Base-by-base conservation (phyloP, 2,888 invertebrate genomes). In the Trypoxylon attenuatum region DNA sequence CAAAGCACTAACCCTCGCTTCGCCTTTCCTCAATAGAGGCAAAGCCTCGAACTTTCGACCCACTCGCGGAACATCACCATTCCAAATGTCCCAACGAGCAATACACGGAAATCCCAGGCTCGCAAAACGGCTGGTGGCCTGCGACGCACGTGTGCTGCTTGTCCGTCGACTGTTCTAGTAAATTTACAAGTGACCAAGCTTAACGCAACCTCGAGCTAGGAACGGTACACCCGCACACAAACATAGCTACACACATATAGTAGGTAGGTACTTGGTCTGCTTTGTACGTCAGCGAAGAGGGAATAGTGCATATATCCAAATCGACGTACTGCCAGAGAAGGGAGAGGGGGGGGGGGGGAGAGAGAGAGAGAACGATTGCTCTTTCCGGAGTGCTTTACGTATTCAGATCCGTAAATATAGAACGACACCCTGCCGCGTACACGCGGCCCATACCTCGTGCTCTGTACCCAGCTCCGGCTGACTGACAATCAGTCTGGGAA, bases 321-420 rank as follows among this genome's bases (percentile, higher is more conserved):
- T n/a, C n/a, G n/a, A n/a, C n/a, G n/a, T n/a, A n/a, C n/a, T n/a
- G n/a, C 33, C 5, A 13, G 33, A 10, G 8, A 33, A 13, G 33
- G 33, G 33, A 33, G 2, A 33, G 13, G 5, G 8, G 27, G 27
- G 2, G n/a, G n/a, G 27, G 1, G n/a, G 6, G 27, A 2, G n/a
- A 27, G n/a, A 27, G 8, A 27, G 3, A 2, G 3, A 27, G n/a
- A 27, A 27, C 27, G n/a, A 27, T 42, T 10, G 49, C 8, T 4
- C 23, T 18, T 27, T n/a, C 6, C 21, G n/a, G 38, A n/a, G 16
- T 13, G 15, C 25, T 18, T 42, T 15, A n/a, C 23, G 0, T 41
- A 58, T 53, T 59, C 57, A 41, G 50, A 56, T 58, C 50, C 69
- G 73, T 77, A 75, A 77, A 77, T 77, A 77, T 77, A 77, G 77